phyloP scores from a whole-genome alignment of 2,888 invertebrate species.

The Tetragonisca angustula region DNA sequence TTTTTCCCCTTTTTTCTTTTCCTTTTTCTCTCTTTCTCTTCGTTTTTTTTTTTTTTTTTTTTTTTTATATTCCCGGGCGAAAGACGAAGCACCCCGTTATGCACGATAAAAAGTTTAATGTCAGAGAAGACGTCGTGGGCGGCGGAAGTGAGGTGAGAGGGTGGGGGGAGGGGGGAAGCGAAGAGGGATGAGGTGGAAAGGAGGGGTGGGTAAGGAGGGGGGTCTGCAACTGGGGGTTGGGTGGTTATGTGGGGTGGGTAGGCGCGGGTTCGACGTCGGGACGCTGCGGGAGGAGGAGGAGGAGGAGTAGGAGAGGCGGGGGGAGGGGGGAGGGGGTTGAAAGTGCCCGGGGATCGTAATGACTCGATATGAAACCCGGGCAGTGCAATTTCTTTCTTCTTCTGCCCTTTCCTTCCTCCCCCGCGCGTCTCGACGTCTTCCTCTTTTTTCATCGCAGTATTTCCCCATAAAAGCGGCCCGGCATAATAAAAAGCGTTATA shows the following conservation, averaged over 20 bases:
- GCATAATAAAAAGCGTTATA: conserved; percentile 83
- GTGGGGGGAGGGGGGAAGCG: not conserved
- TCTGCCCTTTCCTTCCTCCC: conserved; percentile 68
- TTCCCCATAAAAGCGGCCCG: conserved; percentile 82
- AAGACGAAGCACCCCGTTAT: conserved; percentile 75
- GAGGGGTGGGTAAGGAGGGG: conserved; percentile 25
- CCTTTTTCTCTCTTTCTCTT: not conserved
- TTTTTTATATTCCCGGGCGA: conserved; percentile 65
- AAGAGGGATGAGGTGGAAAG: conserved; percentile 11
- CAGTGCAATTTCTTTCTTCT: conserved; percentile 76
- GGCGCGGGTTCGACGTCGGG: conserved; percentile 45
- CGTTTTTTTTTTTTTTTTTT: conserved; percentile 3
- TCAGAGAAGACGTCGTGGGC: conserved; percentile 71
- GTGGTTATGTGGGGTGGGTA: conserved; percentile 32
- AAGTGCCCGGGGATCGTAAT: conserved; percentile 76
- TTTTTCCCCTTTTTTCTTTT: not conserved
- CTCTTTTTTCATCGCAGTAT: conserved; percentile 80
- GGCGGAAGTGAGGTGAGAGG: conserved; percentile 1
- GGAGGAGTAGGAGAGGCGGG: not conserved
- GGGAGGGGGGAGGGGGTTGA: conserved; percentile 45
- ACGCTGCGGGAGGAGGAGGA: not conserved
- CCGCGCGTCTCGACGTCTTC: conserved; percentile 74
- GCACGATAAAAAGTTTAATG: conserved; percentile 80
- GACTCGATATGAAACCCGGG: conserved; percentile 76
- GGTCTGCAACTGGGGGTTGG: conserved; percentile 10